Evolutionary conservation across 2,888 invertebrate genomes (phyloP).

Genomic region (Argyresthia goedartella): DNA sequence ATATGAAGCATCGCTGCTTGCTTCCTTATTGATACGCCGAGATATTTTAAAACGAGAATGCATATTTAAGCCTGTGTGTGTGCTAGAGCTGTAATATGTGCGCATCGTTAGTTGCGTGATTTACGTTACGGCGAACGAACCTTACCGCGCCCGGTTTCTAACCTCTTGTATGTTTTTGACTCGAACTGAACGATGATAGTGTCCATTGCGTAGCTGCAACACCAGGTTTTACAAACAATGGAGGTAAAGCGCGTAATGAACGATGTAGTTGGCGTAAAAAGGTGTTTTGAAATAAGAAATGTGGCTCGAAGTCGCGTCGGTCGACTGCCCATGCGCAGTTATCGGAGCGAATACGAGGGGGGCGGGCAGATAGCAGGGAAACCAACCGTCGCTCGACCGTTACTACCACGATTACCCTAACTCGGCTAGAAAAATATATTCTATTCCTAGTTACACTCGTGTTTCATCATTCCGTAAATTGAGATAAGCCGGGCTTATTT

Average conservation of each 20-base stretch:
- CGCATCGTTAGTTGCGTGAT: conserved; percentile 58
- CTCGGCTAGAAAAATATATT: conserved; percentile 55
- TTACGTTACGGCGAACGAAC: conserved; percentile 40
- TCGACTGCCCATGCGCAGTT: conserved; percentile 70
- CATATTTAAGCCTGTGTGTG: conserved; percentile 33
- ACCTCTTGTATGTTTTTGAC: conserved; percentile 17
- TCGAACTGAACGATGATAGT: conserved; percentile 8
- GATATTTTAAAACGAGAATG: conserved; percentile 22
- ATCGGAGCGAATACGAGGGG: conserved; percentile 71
- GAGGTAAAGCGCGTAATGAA: conserved; percentile 36
- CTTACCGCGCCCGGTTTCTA: conserved; percentile 29
- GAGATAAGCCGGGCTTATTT: conserved; percentile 22
- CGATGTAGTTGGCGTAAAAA: conserved; percentile 27
- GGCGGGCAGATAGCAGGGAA: conserved; percentile 67
- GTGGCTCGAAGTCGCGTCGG: conserved; percentile 57
- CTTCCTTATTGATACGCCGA: conserved; percentile 11
- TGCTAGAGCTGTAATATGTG: conserved; percentile 40
- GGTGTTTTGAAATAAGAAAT: conserved; percentile 56
- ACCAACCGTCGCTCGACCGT: conserved; percentile 67
- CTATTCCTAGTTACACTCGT: conserved; percentile 14
- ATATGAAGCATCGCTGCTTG: conserved; percentile 15
- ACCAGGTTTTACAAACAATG: conserved; percentile 31
- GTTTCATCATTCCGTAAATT: not conserved
- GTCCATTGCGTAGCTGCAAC: conserved; percentile 37
- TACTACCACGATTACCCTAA: conserved; percentile 52